A percentile compares a stretch with the other conserved stretches of the same genome.
These are phyloP conservation scores for Malurus elegans DNA, from an alignment of 2,113 vertebrate species.

Conservation along the genomic window DNA sequence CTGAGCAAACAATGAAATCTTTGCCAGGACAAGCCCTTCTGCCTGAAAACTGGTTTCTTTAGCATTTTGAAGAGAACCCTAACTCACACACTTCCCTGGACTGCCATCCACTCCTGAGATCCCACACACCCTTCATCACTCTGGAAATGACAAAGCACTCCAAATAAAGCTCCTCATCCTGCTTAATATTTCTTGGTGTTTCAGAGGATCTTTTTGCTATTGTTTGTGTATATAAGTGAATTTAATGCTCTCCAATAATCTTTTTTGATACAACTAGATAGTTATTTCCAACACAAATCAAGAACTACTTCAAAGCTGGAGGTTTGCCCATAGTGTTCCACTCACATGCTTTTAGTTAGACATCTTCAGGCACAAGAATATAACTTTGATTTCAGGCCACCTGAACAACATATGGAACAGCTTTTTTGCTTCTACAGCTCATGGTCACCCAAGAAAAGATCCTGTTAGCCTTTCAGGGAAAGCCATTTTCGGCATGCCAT, in stretches of 20 bases:
- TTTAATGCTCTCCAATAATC: background rate
- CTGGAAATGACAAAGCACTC: slow-evolving; percentile 5
- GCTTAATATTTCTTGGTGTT: background rate
- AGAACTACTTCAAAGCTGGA: background rate
- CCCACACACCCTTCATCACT: slow-evolving; percentile 36
- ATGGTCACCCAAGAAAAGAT: background rate
- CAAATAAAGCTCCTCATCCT: background rate
- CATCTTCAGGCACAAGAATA: background rate
- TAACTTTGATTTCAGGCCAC: background rate
- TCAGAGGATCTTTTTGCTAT: background rate
- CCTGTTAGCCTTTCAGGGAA: background rate
- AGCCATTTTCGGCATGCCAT: background rate
- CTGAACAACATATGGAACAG: background rate
- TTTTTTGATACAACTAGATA: background rate
- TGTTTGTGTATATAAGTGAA: background rate
- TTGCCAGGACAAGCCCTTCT: background rate
- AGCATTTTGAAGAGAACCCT: background rate
- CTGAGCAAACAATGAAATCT: background rate
- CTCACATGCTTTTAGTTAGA: background rate
- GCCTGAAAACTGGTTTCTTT: background rate
- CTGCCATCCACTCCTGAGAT: slow-evolving; percentile 67
- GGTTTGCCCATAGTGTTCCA: background rate
- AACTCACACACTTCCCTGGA: slow-evolving; percentile 66
- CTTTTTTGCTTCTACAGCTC: background rate
- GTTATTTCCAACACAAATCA: background rate